Conservation (phyloP, 1,140 invertebrate species). For the Hycleus cichorii region DNA sequence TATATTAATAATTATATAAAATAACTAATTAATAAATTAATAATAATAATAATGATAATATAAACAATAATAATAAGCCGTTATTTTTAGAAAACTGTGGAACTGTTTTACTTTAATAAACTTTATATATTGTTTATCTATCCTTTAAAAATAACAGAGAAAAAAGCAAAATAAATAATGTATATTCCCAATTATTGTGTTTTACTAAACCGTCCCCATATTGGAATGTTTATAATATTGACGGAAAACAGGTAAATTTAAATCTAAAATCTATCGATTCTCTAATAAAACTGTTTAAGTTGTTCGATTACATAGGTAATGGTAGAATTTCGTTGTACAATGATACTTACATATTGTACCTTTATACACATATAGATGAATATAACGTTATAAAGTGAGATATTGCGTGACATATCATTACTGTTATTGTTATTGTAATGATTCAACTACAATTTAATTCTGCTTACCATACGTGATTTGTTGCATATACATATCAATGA, state of each 20-base stretch:
- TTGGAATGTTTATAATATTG: neutral
- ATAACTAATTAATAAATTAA: neutral
- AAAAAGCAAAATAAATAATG: conserved; percentile 23
- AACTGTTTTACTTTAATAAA: conserved; percentile 23
- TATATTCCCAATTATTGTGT: conserved; percentile 24
- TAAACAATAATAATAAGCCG: conserved; percentile 17
- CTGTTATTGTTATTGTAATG: too few relatives aligned
- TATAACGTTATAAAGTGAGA: too few relatives aligned
- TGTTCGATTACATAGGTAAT: too few relatives aligned
- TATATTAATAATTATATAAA: neutral
- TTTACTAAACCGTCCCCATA: neutral
- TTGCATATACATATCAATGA: too few relatives aligned
- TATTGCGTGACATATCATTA: too few relatives aligned
- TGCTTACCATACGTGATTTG: too few relatives aligned
- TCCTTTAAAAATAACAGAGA: conserved; percentile 21
- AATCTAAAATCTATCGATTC: too few relatives aligned
- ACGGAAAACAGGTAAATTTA: neutral
- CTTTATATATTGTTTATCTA: conserved; percentile 30
- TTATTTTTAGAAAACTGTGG: conserved; percentile 18
- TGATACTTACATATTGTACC: too few relatives aligned
- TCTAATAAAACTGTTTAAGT: too few relatives aligned
- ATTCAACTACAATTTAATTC: too few relatives aligned
- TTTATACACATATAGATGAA: too few relatives aligned
- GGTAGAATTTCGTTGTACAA: too few relatives aligned
- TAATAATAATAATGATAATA: conserved; percentile 5